Conservation (phyloP, 1,140 invertebrate species). For the Leptinotarsa lineolata region DNA sequence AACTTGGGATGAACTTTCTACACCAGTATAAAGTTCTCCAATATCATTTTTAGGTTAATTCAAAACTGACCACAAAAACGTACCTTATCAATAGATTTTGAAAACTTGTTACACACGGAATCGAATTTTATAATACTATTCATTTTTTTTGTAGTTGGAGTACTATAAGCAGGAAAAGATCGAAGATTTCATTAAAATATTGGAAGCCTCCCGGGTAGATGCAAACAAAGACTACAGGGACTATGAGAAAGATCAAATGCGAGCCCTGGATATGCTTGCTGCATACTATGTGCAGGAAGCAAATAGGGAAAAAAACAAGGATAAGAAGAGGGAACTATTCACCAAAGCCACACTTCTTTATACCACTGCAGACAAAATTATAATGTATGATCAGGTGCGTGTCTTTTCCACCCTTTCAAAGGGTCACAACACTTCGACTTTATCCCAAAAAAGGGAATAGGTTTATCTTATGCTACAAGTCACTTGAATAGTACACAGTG, state of each 20-base stretch:
- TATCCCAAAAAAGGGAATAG: too few species aligned
- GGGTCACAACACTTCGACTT: too few species aligned
- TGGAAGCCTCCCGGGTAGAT: slow-evolving; percentile 85
- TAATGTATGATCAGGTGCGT: slow-evolving; percentile 89
- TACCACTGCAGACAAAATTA: slow-evolving; percentile 98
- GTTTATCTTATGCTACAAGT: too few species aligned
- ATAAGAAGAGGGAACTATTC: slow-evolving; percentile 93
- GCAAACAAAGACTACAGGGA: slow-evolving; percentile 89
- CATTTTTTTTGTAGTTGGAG: slow-evolving; percentile 63
- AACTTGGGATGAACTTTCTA: too few species aligned
- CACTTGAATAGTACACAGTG: too few species aligned
- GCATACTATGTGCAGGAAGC: slow-evolving; percentile 98
- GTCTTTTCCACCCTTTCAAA: background rate
- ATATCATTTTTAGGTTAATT: too few species aligned
- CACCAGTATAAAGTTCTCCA: too few species aligned
- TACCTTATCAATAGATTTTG: too few species aligned
- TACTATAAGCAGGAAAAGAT: slow-evolving; percentile 95
- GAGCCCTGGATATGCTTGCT: slow-evolving; percentile 92
- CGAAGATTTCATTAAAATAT: slow-evolving; percentile 90
- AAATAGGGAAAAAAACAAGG: slow-evolving; percentile 94
- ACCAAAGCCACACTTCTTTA: slow-evolving; percentile 97
- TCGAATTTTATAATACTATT: background rate
- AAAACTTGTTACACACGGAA: too few species aligned
- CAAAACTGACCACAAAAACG: too few species aligned
- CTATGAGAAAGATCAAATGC: slow-evolving; percentile 97